phyloP scores from a whole-genome alignment of 2,113 vertebrate species.

The Cebidichthys violaceus region DNA sequence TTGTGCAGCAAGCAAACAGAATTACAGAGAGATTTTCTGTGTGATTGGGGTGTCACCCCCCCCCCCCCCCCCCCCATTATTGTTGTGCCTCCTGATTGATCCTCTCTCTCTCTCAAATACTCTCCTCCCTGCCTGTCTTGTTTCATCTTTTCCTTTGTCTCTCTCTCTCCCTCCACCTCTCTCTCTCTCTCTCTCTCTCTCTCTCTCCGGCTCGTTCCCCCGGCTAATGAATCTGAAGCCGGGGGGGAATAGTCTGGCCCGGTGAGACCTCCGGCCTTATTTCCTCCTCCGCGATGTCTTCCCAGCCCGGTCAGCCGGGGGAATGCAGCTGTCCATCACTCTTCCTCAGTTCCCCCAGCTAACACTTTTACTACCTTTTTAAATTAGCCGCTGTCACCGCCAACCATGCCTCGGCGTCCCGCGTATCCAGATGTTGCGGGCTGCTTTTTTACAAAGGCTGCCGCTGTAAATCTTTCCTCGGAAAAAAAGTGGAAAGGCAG shows the following conservation, averaged over 20 bases:
- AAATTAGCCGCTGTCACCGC: slow-evolving; percentile 77
- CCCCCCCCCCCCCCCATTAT: slow-evolving; percentile 62
- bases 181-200: slow-evolving; percentile 30
- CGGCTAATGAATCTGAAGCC: slow-evolving; percentile 64
- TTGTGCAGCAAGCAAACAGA: slow-evolving; percentile 72
- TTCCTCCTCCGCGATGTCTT: slow-evolving; percentile 62
- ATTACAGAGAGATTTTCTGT: slow-evolving; percentile 71
- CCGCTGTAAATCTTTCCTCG: slow-evolving; percentile 71
- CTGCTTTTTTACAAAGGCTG: slow-evolving; percentile 37
- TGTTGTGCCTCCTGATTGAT: slow-evolving; percentile 72
- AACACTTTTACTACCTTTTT: slow-evolving; percentile 79
- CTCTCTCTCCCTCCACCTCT: slow-evolving; percentile 35
- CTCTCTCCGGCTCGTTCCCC: slow-evolving; percentile 40
- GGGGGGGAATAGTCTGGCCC: slow-evolving; percentile 45
- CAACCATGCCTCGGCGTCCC: slow-evolving; percentile 52
- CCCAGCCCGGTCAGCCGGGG: slow-evolving; percentile 51
- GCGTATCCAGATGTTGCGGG: slow-evolving; percentile 78
- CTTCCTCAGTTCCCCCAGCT: slow-evolving; percentile 43
- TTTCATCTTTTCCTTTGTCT: slow-evolving; percentile 70
- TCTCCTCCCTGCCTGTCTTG: slow-evolving; percentile 64
- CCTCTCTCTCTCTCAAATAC: slow-evolving; percentile 59
- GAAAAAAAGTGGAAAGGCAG: slow-evolving; percentile 36
- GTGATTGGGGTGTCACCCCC: slow-evolving; percentile 74
- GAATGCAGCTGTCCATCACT: slow-evolving; percentile 77
- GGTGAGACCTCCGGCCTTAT: slow-evolving; percentile 53